Base-by-base conservation (phyloP, 2,888 invertebrate species). In the Cordilura impudica region DNA sequence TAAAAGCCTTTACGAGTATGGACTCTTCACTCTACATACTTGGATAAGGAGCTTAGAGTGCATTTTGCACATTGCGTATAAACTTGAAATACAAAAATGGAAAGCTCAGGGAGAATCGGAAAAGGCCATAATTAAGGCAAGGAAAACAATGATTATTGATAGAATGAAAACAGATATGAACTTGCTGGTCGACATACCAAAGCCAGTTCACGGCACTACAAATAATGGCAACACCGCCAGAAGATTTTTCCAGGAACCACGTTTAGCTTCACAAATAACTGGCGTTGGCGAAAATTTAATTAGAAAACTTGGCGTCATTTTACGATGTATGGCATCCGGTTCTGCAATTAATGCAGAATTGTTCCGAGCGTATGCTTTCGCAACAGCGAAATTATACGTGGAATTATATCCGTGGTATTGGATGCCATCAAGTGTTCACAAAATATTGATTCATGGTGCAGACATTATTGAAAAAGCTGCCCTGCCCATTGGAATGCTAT, bases 401-500 rank as follows among this genome's bases (percentile, higher is more conserved):
- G 26, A 60, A 26, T 35, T 66, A 49, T 67, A 67, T 66, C 35
- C 63, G 14, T 77, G 71, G 71, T 72, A 58, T 58, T 61, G 51
- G 18, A 67, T 78, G 72, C 72, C 72, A 43, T 54, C 72, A 53
- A 67, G 51, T 26, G 63, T 74, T 29, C 60, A 71, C 35, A 79
- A 53, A 49, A 65, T 65, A 58, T 73, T 73, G 31, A n/a, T 65
- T 10, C 56, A 73, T 73, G 73, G 73, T 5, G 61, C 70, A 26
- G 60, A 70, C n/a, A 63, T 77, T 45, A 74, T 66, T 54, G 51
- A 61, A 56, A 53, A 43, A 39, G 65, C 26, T 19, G 31, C 56
- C n/a, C 43, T 75, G 14, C 53, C 78, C 12, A 67, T 81, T 39
- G 78, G 70, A 8, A 47, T 70, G 61, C 56, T n/a, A n/a, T n/a